Percentiles rank a stretch among this genome's conserved stretches.
These are phyloP conservation scores for Neodiprion virginianus DNA, from an alignment of 1,140 invertebrate genomes.

Conservation along the genomic window DNA sequence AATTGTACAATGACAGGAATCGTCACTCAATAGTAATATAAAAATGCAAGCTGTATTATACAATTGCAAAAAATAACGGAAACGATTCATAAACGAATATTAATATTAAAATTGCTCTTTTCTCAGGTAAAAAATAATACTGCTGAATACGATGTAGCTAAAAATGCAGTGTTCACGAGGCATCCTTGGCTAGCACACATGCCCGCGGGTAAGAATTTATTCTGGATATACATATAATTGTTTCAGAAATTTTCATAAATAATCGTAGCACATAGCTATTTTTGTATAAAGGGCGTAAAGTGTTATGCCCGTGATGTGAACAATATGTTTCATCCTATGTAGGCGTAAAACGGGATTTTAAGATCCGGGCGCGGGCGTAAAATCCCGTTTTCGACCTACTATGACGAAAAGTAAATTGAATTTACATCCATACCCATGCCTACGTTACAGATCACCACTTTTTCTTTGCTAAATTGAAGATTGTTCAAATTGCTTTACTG, in stretches of 20 bases:
- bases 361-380: too few relatives aligned
- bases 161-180: constrained; percentile 69
- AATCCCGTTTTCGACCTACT: too few relatives aligned
- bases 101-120: constrained; percentile 15
- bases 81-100: background rate
- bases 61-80: background rate
- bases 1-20: background rate
- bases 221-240: background rate
- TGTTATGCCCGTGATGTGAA: too few relatives aligned
- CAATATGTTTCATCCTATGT: too few relatives aligned
- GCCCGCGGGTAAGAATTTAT: constrained; percentile 60
- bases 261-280: constrained; percentile 33
- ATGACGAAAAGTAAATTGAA: constrained; percentile 29
- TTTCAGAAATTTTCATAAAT: constrained; percentile 31
- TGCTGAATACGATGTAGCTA: constrained; percentile 67
- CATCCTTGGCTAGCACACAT: constrained; percentile 75
- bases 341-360: too few relatives aligned
- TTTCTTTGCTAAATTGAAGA: constrained; percentile 77
- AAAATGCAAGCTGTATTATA: background rate
- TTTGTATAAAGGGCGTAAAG: too few relatives aligned
- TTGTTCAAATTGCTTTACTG: constrained; percentile 72
- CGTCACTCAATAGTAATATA: background rate
- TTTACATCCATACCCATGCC: constrained; percentile 22
- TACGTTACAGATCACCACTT: constrained; percentile 73
- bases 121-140: constrained; percentile 66